Conservation (phyloP, 30 jellyfish, hydroid and myxozoan species). For the Nemopilema nomurai region DNA sequence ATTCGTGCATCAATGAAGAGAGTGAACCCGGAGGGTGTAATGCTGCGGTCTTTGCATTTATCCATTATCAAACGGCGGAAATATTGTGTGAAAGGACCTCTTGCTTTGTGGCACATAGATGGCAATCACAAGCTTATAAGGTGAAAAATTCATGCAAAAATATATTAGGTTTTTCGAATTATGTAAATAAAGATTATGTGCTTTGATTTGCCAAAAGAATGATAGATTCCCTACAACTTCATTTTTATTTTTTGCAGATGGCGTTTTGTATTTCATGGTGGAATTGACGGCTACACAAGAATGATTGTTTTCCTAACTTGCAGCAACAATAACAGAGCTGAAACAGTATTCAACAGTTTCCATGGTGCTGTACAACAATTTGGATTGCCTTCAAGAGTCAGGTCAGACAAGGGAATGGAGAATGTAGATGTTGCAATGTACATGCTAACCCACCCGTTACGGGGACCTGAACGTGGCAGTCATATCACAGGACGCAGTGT, state of each 20-base stretch:
- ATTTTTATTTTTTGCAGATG: slow-evolving; percentile 23
- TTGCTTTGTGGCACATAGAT: slow-evolving; percentile 72
- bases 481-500: slow-evolving; percentile 69
- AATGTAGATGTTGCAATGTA: slow-evolving; percentile 48
- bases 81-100: slow-evolving; percentile 64
- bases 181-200: no score
- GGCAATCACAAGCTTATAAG: no score
- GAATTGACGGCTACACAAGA: slow-evolving; percentile 65
- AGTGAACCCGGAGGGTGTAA: slow-evolving; percentile 48
- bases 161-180: no score
- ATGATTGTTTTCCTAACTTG: slow-evolving; percentile 43
- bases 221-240: not conserved
- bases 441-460: slow-evolving; percentile 47
- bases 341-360: slow-evolving; percentile 22
- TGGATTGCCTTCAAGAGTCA: slow-evolving; percentile 67
- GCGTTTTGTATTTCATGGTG: slow-evolving; percentile 48
- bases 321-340: slow-evolving; percentile 45
- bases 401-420: slow-evolving; percentile 71
- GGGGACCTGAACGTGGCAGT: slow-evolving; percentile 61
- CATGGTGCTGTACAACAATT: slow-evolving; percentile 34
- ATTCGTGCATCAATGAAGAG: slow-evolving; percentile 26
- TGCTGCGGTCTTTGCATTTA: slow-evolving; percentile 26
- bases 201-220: not conserved
- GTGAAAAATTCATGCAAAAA: no score
- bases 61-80: slow-evolving; percentile 32